These are phyloP conservation scores for Ectobius pallidus DNA, from an alignment of 2,888 invertebrate genomes.

Conservation along the genomic window DNA sequence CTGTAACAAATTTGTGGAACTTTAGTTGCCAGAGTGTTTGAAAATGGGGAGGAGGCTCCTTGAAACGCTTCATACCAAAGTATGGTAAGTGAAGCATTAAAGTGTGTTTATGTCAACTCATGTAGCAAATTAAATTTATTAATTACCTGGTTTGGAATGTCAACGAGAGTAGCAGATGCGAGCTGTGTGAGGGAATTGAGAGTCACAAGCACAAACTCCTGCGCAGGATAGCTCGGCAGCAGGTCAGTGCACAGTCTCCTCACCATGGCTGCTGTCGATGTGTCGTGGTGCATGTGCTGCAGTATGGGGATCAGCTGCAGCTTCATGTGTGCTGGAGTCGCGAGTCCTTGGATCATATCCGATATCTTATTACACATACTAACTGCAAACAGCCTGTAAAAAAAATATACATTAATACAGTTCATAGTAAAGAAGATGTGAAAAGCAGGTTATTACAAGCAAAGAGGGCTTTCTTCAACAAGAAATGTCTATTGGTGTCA, in stretches of 20 bases:
- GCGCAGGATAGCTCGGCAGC: constrained; percentile 77
- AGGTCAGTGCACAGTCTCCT: constrained; percentile 75
- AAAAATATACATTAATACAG: no score
- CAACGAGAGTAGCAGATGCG: constrained; percentile 86
- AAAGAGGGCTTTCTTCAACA: no score
- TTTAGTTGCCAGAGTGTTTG: no score
- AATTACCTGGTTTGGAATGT: constrained; percentile 88
- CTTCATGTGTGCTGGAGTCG: constrained; percentile 91
- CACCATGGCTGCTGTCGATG: constrained; percentile 74
- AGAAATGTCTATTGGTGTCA: no score
- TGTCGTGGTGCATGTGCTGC: constrained; percentile 91
- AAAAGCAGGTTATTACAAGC: no score
- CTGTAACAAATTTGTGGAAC: no score
- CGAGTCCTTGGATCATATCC: constrained; percentile 92
- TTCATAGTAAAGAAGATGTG: no score
- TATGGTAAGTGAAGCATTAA: no score
- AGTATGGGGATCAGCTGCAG: constrained; percentile 88
- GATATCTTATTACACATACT: constrained; percentile 95
- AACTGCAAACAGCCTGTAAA: constrained; percentile 85
- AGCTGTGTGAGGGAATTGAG: constrained; percentile 86
- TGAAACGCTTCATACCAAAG: no score
- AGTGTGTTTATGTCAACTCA: no score
- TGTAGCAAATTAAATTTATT: no score
- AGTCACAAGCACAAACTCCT: constrained; percentile 80
- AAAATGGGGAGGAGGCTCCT: no score